Evolutionary conservation across 2,113 vertebrate genomes (phyloP).

Genomic region (Pyxicephalus adspersus): DNA sequence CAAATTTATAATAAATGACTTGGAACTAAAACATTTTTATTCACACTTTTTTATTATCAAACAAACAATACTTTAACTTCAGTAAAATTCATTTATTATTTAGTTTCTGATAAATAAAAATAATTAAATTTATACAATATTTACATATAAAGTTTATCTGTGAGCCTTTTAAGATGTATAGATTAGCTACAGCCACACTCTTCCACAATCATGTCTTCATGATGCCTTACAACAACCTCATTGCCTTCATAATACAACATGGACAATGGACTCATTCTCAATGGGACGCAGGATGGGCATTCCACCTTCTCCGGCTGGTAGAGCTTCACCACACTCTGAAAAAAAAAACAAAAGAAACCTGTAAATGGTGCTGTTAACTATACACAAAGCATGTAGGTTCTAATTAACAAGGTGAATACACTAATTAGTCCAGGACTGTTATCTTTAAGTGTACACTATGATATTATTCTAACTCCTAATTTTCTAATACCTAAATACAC

Average conservation of each 20-base stretch:
- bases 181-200: constrained; percentile 47
- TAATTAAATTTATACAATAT: constrained; percentile 32
- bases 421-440: too few relatives aligned
- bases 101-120: constrained; percentile 18
- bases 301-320: constrained; percentile 79
- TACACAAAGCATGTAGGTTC: too few relatives aligned
- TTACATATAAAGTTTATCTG: background rate
- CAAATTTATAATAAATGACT: too few relatives aligned
- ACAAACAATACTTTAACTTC: too few relatives aligned
- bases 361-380: background rate
- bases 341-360: constrained; percentile 39
- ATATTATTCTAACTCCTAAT: too few relatives aligned
- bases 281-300: constrained; percentile 79
- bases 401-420: too few relatives aligned
- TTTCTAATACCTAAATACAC: too few relatives aligned
- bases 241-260: constrained; percentile 88
- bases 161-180: background rate
- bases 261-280: constrained; percentile 81
- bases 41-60: too few relatives aligned
- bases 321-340: constrained; percentile 82
- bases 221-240: constrained; percentile 78
- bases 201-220: constrained; percentile 60
- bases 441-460: too few relatives aligned
- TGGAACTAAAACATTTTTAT: too few relatives aligned
- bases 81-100: background rate